Percentiles rank a stretch among this genome's conserved stretches.
phyloP scores from a whole-genome alignment of 1,140 invertebrate species.

The Drepana arcuata region DNA sequence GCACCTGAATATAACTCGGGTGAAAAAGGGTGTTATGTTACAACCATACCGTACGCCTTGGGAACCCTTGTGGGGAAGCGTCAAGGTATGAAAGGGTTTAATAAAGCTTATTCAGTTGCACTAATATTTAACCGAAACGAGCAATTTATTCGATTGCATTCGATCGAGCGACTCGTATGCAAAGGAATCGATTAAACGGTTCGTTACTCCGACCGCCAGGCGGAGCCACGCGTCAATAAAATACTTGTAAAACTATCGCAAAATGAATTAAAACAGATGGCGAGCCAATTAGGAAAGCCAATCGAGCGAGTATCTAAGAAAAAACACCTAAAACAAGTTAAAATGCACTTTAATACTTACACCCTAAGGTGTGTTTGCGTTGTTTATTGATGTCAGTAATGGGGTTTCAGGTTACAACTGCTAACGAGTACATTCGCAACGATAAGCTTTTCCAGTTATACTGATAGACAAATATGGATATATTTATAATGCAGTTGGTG shows the following conservation, averaged over 20 bases:
- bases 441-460: constrained; percentile 61
- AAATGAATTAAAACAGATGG: constrained; percentile 70
- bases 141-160: constrained; percentile 33
- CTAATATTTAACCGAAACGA: too few species aligned
- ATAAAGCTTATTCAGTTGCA: too few species aligned
- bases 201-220: constrained; percentile 48
- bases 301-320: constrained; percentile 63
- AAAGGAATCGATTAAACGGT: constrained; percentile 65
- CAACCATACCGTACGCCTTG: too few species aligned
- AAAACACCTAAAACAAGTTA: constrained; percentile 40
- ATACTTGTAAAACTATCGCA: constrained; percentile 70
- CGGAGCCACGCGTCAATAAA: constrained; percentile 65
- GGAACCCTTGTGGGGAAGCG: too few species aligned
- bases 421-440: constrained; percentile 47
- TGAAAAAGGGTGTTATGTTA: too few species aligned
- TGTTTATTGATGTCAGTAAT: constrained; percentile 25
- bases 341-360: constrained; percentile 21
- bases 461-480: constrained; percentile 69
- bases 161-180: constrained; percentile 48
- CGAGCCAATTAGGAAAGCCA: constrained; percentile 68
- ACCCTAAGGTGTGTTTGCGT: constrained; percentile 33
- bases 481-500: constrained; percentile 63
- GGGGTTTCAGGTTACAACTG: constrained; percentile 55
- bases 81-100: too few species aligned
- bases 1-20: too few species aligned